phyloP scores from a whole-genome alignment of 2,113 vertebrate genomes.

The Macaca nemestrina region DNA sequence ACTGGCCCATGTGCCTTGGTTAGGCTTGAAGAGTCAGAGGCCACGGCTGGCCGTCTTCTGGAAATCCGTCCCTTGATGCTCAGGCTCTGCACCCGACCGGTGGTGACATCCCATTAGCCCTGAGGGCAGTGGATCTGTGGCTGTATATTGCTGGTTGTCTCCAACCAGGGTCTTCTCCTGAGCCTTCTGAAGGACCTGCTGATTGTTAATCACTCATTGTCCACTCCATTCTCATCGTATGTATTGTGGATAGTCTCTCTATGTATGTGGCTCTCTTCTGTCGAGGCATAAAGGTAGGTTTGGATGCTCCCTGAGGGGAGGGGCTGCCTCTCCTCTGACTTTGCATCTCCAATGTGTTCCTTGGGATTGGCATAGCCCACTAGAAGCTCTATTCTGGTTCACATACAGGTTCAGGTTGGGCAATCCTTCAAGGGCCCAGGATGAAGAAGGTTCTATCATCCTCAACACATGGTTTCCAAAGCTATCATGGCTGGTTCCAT shows the following conservation, averaged over 20 bases:
- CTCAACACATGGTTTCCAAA: background rate
- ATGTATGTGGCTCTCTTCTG: background rate
- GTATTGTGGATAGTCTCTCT: background rate
- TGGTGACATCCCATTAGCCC: fast-evolving
- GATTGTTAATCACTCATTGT: fast-evolving
- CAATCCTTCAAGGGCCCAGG: background rate
- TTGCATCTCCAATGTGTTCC: background rate
- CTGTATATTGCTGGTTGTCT: background rate
- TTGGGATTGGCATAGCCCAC: background rate
- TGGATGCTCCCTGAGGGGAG: too few relatives aligned
- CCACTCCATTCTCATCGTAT: fast-evolving
- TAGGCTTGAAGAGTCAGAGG: background rate
- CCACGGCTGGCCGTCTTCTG: fast-evolving
- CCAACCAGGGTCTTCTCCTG: background rate
- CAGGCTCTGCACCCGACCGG: fast-evolving
- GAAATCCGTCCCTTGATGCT: background rate
- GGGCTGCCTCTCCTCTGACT: background rate
- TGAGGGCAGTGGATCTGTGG: background rate
- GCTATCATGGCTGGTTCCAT: fast-evolving
- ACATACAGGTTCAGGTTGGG: background rate
- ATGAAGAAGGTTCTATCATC: background rate
- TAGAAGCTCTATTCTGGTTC: background rate
- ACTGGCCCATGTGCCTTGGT: too few relatives aligned
- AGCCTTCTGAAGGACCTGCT: background rate
- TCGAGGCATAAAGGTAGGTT: background rate